These are phyloP conservation scores for Turnix velox DNA, from an alignment of 2,113 vertebrate genomes.

Conservation along the genomic window DNA sequence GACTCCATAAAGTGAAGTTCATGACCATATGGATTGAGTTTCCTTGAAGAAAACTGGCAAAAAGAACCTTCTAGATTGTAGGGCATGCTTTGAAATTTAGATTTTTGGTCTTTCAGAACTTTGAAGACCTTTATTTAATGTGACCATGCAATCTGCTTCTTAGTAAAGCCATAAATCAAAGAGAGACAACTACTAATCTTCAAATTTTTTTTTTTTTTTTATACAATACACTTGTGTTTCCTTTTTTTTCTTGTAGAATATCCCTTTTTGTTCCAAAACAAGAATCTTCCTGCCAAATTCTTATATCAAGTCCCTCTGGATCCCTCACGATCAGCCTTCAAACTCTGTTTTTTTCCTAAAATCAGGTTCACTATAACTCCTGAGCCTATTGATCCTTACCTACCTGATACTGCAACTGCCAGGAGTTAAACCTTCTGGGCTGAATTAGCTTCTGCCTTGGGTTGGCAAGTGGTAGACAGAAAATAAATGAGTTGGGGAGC, in stretches of 20 bases:
- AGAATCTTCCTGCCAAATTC: neutral
- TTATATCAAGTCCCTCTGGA: neutral
- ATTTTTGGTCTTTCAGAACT: neutral
- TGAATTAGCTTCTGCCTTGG: constrained; percentile 38
- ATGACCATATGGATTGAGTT: neutral
- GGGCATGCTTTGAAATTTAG: neutral
- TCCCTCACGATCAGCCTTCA: neutral
- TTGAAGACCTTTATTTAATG: neutral
- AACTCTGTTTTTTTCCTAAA: neutral
- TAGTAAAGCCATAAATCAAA: neutral
- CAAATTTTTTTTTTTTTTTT: neutral
- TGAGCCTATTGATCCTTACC: constrained; percentile 14
- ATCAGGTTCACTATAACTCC: neutral
- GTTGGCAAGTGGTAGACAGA: constrained; percentile 22
- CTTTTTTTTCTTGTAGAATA: neutral
- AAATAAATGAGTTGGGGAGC: constrained; percentile 52
- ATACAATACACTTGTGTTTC: neutral
- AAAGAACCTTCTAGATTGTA: neutral
- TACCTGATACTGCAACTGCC: neutral
- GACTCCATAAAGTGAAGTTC: neutral
- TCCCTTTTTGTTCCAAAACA: neutral
- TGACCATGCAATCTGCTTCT: neutral
- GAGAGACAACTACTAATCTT: neutral
- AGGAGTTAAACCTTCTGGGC: constrained; percentile 35
- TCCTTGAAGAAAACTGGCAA: neutral